These are phyloP conservation scores for Oenanthe oenanthe DNA, from an alignment of 2,113 vertebrate species.

Conservation along the genomic window DNA sequence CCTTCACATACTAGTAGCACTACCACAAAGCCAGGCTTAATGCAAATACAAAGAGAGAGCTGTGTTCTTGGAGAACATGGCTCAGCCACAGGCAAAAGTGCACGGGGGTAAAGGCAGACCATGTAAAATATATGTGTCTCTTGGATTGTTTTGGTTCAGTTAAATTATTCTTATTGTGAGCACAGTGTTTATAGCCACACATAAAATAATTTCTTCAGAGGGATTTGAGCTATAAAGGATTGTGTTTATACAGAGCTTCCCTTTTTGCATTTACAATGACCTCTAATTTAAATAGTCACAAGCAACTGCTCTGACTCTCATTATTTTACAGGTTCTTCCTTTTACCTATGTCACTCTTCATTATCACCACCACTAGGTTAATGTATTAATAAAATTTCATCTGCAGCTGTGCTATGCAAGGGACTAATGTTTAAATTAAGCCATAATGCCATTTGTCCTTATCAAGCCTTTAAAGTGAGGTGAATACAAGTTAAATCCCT, in stretches of 20 bases:
- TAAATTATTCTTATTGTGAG: background rate
- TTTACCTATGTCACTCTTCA: background rate
- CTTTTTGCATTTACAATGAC: background rate
- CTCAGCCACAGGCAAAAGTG: background rate
- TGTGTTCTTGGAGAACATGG: background rate
- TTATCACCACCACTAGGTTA: background rate
- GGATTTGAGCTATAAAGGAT: background rate
- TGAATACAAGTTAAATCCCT: background rate
- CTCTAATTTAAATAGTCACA: background rate
- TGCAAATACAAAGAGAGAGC: background rate
- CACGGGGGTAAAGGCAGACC: background rate
- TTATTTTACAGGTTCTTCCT: background rate
- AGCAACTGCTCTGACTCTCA: background rate
- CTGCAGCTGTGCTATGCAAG: background rate
- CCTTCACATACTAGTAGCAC: background rate
- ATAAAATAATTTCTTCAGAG: background rate
- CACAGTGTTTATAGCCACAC: background rate
- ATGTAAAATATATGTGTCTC: background rate
- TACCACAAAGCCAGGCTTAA: background rate
- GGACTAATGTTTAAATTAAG: background rate
- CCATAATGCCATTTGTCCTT: background rate
- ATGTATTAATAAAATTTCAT: background rate
- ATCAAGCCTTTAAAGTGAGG: background rate
- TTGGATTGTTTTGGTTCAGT: background rate
- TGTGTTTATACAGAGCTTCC: background rate